A percentile compares a stretch with the other conserved stretches of the same genome.
phyloP scores from a whole-genome alignment of 2,797 vertebrate species.

The Phalanger gymnotis region DNA sequence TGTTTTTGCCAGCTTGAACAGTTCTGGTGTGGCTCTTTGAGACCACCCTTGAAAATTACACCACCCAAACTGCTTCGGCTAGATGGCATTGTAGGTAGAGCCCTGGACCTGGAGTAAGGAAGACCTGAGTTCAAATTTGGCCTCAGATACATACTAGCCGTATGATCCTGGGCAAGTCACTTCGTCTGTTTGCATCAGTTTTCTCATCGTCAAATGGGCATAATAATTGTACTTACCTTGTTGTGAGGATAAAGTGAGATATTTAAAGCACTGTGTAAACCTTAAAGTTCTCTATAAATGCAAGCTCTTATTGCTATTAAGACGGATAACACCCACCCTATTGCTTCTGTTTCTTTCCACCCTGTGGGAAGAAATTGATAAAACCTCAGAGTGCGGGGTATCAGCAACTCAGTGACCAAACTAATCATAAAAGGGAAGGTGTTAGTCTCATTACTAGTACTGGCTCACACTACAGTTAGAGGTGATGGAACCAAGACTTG shows the following conservation, averaged over 20 bases:
- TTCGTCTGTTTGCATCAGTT: not conserved
- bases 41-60: not conserved
- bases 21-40: not conserved
- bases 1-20: conserved; percentile 36
- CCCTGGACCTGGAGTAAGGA: not conserved
- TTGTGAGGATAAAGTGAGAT: not conserved
- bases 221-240: not conserved
- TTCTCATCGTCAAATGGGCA: not conserved
- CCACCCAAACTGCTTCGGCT: not conserved
- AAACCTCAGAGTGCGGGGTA: not conserved
- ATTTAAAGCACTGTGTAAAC: not conserved
- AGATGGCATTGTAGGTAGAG: not conserved
- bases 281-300: not conserved
- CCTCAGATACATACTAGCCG: not conserved
- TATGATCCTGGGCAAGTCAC: not conserved
- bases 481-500: not conserved
- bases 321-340: not conserved
- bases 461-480: not conserved
- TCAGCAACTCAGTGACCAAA: not conserved
- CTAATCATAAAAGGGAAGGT: not conserved
- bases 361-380: not conserved
- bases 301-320: not conserved
- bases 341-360: not conserved
- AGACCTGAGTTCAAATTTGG: not conserved
- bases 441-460: not conserved